A percentile compares a stretch with the other conserved stretches of the same genome.
phyloP scores from a whole-genome alignment of 2,797 vertebrate species.

The Catostomus latipinnis region DNA sequence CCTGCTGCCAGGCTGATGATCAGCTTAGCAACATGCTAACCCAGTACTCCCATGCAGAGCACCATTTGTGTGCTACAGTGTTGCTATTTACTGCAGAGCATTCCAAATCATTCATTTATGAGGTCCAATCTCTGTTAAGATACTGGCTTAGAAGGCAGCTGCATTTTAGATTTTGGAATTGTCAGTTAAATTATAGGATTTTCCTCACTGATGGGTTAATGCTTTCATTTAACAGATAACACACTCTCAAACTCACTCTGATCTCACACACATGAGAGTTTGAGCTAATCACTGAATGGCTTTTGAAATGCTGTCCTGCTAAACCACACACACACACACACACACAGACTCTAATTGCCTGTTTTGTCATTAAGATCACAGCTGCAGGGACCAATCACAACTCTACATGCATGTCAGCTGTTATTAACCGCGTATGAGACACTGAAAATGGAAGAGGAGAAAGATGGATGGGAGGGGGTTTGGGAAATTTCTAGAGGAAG shows the following conservation, averaged over 20 bases:
- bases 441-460: constrained; percentile 32
- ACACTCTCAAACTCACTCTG: not conserved
- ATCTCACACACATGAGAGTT: not conserved
- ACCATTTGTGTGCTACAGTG: too few species aligned
- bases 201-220: constrained; percentile 67
- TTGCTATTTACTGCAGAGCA: too few species aligned
- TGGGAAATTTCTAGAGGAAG: constrained; percentile 16
- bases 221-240: constrained; percentile 67
- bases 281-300: constrained; percentile 28
- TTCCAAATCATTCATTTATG: too few species aligned
- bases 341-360: constrained; percentile 54
- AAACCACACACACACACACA: not conserved
- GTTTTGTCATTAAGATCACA: constrained; percentile 66
- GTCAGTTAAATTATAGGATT: constrained; percentile 24
- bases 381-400: constrained; percentile 61
- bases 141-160: too few species aligned
- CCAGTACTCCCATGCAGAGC: too few species aligned
- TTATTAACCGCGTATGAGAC: constrained; percentile 45
- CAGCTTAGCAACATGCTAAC: too few species aligned
- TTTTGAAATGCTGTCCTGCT: constrained; percentile 38
- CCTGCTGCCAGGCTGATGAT: too few species aligned
- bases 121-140: too few species aligned
- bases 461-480: constrained; percentile 2
- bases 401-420: constrained; percentile 50
- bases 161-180: not conserved